Base-by-base conservation (phyloP, 1,140 invertebrate genomes). In the Caenorhabditis elegans region DNA sequence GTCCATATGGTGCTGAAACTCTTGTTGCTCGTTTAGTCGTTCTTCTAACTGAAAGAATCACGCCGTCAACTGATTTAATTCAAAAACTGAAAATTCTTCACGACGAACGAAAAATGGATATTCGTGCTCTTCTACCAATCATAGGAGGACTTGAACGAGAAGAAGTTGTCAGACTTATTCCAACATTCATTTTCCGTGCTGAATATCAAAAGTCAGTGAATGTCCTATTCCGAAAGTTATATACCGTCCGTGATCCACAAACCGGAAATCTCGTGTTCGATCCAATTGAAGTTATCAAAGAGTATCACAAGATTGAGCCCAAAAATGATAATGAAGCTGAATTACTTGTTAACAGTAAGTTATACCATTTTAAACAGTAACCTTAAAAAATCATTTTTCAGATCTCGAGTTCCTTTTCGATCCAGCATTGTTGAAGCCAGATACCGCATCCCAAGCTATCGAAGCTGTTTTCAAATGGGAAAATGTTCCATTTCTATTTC, bases 101-200 rank as follows among this genome's bases (percentile, higher is more conserved):
- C 34, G 60, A 70, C 5, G 60, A 70, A 43, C 60, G 60, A 22
- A 70, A 70, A 39, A 70, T 70, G 60, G 60, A 70, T 39, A 39
- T 70, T 70, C 60, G 60, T 17, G 60, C 60, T 70, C 34, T 70
- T 0, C 34, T 70, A 2, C 60, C 60, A 11, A 70, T 70, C 22
- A 39, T 70, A 1, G 34, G 34, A 24, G 60, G 60, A 39, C 60
- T 70, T 3, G 34, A 39, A 1, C 36, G 22, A 43, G 34, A 70
- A 39, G 60, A 70, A 70, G 60, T 70, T 34, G 17, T 39, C 1
- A 8, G 10, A 24, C 60, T 70, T 10, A 70, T 70, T 22, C 60
- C 60, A 8, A 43, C 60, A 17, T 70, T 70, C n/a, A 70, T 70
- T 11, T 70, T 70, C 34, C 28, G n/a, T 22, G 10, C 60, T 8